These are phyloP conservation scores for Hetaerina titia DNA, from an alignment of 2,888 invertebrate genomes.

Conservation along the genomic window DNA sequence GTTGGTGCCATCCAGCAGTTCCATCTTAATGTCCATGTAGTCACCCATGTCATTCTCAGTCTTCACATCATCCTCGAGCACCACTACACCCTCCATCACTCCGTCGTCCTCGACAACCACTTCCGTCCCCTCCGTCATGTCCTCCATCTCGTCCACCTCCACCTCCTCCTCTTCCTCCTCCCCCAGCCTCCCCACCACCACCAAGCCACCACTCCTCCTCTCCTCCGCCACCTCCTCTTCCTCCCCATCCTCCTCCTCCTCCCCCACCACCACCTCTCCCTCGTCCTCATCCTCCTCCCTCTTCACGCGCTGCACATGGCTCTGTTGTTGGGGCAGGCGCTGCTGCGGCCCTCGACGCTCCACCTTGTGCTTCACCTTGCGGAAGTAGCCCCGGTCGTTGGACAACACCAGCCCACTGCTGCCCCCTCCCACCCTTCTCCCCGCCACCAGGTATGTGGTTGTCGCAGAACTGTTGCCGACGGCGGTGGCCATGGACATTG, in stretches of 20 bases:
- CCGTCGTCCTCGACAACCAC: constrained; percentile 78
- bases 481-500: constrained; percentile 57
- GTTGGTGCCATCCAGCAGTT: constrained; percentile 74
- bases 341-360: constrained; percentile 28
- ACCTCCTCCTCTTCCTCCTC: constrained; percentile 69
- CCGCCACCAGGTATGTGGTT: constrained; percentile 25
- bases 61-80: constrained; percentile 72
- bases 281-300: not conserved
- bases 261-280: not conserved
- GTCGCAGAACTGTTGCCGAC: not conserved
- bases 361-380: constrained; percentile 54
- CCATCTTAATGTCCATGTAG: constrained; percentile 68
- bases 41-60: constrained; percentile 72
- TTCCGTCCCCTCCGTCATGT: constrained; percentile 79
- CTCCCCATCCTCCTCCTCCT: not conserved
- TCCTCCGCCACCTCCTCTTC: not conserved
- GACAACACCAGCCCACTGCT: not conserved
- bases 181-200: not conserved
- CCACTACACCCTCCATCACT: constrained; percentile 76
- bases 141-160: constrained; percentile 79
- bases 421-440: constrained; percentile 45
- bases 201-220: not conserved
- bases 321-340: constrained; percentile 76
- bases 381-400: constrained; percentile 46
- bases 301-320: not conserved